Conservation (phyloP, 2,888 invertebrate genomes). For the Torymus aiolomorphi region DNA sequence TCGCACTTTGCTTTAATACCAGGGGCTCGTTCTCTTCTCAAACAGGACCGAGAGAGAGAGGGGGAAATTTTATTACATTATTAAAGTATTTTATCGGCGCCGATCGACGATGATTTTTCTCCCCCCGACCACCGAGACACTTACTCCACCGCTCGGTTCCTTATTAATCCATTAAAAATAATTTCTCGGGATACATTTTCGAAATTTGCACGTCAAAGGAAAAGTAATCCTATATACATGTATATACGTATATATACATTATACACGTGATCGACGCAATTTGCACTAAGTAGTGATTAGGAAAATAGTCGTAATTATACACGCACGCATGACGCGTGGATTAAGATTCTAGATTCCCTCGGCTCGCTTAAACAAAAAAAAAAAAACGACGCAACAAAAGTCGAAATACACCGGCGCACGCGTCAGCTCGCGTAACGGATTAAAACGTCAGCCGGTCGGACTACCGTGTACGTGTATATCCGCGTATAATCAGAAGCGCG, state of each 20-base stretch:
- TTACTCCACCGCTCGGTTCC: too few species aligned
- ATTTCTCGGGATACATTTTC: too few species aligned
- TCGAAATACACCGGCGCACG: conserved; percentile 39
- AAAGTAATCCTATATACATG: not conserved
- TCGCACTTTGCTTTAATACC: conserved; percentile 36
- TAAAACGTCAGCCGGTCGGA: conserved; percentile 69
- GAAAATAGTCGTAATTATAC: conserved; percentile 20
- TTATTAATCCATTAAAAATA: too few species aligned
- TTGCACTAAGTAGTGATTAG: conserved; percentile 31
- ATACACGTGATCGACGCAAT: not conserved
- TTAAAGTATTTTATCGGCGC: conserved; percentile 4
- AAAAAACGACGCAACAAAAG: not conserved
- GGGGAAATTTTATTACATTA: conserved; percentile 10
- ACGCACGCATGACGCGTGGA: conserved; percentile 30
- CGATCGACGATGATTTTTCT: not conserved
- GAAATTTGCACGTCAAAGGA: too few species aligned
- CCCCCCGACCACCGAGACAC: too few species aligned
- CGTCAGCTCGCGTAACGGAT: conserved; percentile 64
- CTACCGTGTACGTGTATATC: not conserved
- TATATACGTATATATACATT: too few species aligned
- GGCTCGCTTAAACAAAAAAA: not conserved
- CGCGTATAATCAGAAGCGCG: too few species aligned
- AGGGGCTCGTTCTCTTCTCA: not conserved
- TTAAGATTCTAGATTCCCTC: conserved; percentile 21
- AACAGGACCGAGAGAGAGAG: not conserved